These are phyloP conservation scores for Columbina picui DNA, from an alignment of 2,113 vertebrate genomes.

Conservation along the genomic window DNA sequence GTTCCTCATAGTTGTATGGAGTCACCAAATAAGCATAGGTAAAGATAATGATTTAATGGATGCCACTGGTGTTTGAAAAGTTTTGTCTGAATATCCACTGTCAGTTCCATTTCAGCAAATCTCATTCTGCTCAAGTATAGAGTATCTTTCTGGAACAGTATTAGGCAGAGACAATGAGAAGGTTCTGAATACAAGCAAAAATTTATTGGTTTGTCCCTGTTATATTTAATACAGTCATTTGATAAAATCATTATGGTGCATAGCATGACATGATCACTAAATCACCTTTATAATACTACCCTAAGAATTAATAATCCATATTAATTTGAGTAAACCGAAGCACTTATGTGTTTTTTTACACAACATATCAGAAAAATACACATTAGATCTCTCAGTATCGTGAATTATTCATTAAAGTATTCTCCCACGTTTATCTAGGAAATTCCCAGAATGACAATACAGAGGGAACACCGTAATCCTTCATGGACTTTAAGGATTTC, in stretches of 20 bases:
- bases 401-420: neutral
- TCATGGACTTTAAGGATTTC: neutral
- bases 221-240: neutral
- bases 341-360: neutral
- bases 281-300: neutral
- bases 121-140: neutral
- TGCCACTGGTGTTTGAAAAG: neutral
- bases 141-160: neutral
- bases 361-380: neutral
- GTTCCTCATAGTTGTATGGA: no score
- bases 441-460: neutral
- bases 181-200: neutral
- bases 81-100: neutral
- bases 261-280: neutral
- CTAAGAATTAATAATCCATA: neutral
- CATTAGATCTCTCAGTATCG: neutral
- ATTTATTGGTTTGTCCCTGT: neutral
- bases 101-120: neutral
- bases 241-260: neutral
- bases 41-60: neutral
- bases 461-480: neutral
- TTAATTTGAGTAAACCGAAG: neutral
- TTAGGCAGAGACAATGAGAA: neutral
- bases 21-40: neutral
- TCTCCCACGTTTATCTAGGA: neutral